Percentiles rank a stretch among this genome's conserved stretches.
phyloP scores from a whole-genome alignment of 2,113 vertebrate species.

The Tachuris rubrigastra region DNA sequence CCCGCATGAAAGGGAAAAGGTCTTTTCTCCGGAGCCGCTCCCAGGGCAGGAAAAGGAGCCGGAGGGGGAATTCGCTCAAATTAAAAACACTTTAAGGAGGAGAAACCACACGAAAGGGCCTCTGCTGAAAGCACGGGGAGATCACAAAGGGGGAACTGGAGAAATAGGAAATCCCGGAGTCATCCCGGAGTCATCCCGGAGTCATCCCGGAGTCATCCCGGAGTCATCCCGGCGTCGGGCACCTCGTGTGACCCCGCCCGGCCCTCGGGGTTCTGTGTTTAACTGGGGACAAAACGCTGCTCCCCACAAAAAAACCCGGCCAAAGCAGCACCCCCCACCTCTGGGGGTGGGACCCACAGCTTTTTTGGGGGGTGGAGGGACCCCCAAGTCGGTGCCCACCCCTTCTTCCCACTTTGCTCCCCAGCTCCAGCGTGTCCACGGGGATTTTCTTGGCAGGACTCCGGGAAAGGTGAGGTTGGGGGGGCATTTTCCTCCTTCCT shows the following conservation, averaged over 20 bases:
- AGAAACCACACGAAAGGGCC: slow-evolving; percentile 42
- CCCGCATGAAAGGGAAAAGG: background rate
- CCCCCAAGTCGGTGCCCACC: background rate
- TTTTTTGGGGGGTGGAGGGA: background rate
- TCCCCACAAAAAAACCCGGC: background rate
- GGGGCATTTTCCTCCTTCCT: no score
- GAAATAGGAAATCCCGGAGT: slow-evolving; percentile 27
- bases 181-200: no score
- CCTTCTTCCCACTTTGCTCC: background rate
- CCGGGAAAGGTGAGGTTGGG: no score
- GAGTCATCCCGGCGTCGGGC: background rate
- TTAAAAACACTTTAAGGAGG: slow-evolving; percentile 18
- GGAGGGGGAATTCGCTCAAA: slow-evolving; percentile 28
- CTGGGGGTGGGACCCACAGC: no score
- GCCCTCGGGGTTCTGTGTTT: background rate
- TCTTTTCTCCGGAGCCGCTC: background rate
- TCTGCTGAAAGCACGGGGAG: background rate
- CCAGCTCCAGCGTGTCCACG: no score
- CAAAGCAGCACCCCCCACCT: background rate
- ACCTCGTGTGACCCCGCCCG: background rate
- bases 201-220: no score
- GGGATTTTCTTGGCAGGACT: no score
- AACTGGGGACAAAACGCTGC: background rate
- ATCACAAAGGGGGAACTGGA: background rate
- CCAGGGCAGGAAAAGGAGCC: background rate